phyloP scores from a whole-genome alignment of 92 coral and sea anemone genomes.

The Blastomussa wellsi region DNA sequence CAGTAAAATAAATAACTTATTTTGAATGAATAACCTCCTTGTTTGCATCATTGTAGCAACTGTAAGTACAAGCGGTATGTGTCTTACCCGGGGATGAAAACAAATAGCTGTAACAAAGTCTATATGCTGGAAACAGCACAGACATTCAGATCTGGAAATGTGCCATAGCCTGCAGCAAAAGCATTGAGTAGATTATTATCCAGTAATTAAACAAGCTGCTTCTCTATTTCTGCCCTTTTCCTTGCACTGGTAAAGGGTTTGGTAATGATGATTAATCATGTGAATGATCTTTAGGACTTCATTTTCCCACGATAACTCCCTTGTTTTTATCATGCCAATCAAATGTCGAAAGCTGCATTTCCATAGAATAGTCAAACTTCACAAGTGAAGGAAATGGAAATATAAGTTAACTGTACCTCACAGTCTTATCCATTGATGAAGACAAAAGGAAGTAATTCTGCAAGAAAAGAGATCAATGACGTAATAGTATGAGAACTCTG shows the following conservation, averaged over 20 bases:
- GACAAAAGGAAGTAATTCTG: slow-evolving; percentile 97
- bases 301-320: too few relatives aligned
- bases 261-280: too few relatives aligned
- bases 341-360: background rate
- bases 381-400: background rate
- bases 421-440: slow-evolving; percentile 99
- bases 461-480: slow-evolving; percentile 16
- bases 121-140: slow-evolving; percentile 98
- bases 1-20: too few relatives aligned
- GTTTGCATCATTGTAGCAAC: background rate
- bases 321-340: too few relatives aligned
- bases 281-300: too few relatives aligned
- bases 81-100: slow-evolving; percentile 98
- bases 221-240: too few relatives aligned
- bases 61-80: background rate
- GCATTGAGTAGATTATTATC: too few relatives aligned
- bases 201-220: too few relatives aligned
- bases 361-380: background rate
- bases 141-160: slow-evolving; percentile 94
- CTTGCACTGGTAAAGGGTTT: too few relatives aligned
- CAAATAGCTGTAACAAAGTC: slow-evolving; percentile 98
- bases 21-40: background rate
- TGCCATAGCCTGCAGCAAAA: slow-evolving; percentile 85
- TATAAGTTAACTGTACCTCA: slow-evolving; percentile 54
- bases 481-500: slow-evolving; percentile 9